These are phyloP conservation scores for Isoperla grammatica DNA, from an alignment of 2,888 invertebrate species.

Conservation along the genomic window DNA sequence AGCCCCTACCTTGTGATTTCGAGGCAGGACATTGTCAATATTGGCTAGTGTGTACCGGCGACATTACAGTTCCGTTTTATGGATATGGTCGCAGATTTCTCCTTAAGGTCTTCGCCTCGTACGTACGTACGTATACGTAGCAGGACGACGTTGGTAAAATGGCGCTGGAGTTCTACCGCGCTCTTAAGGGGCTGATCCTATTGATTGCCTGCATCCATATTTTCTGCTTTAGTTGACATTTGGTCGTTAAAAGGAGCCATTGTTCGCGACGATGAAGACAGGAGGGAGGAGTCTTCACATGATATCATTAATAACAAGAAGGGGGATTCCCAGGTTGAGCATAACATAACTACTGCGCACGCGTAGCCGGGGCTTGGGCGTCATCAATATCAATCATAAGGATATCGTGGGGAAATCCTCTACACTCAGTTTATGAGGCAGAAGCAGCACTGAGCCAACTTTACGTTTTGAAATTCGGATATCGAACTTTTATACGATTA, in stretches of 20 bases:
- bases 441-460: background rate
- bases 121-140: too few relatives aligned
- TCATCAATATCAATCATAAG: constrained; percentile 15
- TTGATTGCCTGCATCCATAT: constrained; percentile 27
- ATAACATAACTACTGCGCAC: too few relatives aligned
- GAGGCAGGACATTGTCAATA: background rate
- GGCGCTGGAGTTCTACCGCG: too few relatives aligned
- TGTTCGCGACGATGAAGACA: constrained; percentile 14
- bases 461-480: background rate
- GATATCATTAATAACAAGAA: constrained; percentile 20
- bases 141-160: background rate
- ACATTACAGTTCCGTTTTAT: background rate
- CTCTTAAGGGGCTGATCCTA: constrained; percentile 13
- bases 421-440: too few relatives aligned
- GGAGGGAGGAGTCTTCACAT: constrained; percentile 21
- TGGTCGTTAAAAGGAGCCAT: constrained; percentile 4
- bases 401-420: too few relatives aligned
- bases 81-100: background rate
- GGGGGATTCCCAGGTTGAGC: background rate
- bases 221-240: constrained; percentile 25
- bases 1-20: background rate
- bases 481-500: too few relatives aligned
- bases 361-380: background rate
- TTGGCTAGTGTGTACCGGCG: background rate
- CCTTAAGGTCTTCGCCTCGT: too few relatives aligned